Base-by-base conservation (phyloP, 2,888 invertebrate species). In the Disparrhopalites patrizii region DNA sequence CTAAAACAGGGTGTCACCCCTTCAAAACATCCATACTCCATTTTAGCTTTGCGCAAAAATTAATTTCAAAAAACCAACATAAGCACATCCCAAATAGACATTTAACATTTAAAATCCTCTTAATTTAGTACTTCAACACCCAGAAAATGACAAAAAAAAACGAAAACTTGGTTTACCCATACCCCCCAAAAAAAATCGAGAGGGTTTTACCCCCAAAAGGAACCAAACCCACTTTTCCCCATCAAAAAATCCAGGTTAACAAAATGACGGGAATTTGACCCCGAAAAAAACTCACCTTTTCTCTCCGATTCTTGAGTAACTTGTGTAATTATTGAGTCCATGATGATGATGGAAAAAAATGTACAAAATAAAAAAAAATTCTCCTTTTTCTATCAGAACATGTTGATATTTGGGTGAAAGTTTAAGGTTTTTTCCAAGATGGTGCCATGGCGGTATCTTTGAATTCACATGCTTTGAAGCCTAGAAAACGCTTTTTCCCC, bases 291-390 rank as follows among this genome's bases (percentile, higher is more conserved):
- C 61, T 51, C 31, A 61, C 61, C 61, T 61, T 61, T 51, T 52
- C 61, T 20, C 52, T 61, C 61, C 27, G 61, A 61, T 61, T 61
- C 70, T 55, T 66, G 64, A 40, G 68, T 69, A 36, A 71, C 71
- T 65, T 71, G 71, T 20, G 71, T 71, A 13, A 71, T 71, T 55
- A 71, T 65, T 56, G 71, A 71, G 23, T 71, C 71, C 71, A 71
- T 70, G 23, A 47, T 68, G 65, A 60, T 43, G 27, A 30, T 40
- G n/a, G n/a, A n/a, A n/a, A 47, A 60, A 57, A 47, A 43, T 60
- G 43, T 47, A 33, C 25, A 40, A 54, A 27, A n/a, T n/a, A n/a
- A n/a, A n/a, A n/a, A n/a, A n/a, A n/a, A n/a, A n/a, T n/a, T n/a
- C n/a, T n/a, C n/a, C n/a, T n/a, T n/a, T 55, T 62, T 38, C 30